Conservation (phyloP, 2,888 invertebrate genomes). For the Dasypolia templi region DNA sequence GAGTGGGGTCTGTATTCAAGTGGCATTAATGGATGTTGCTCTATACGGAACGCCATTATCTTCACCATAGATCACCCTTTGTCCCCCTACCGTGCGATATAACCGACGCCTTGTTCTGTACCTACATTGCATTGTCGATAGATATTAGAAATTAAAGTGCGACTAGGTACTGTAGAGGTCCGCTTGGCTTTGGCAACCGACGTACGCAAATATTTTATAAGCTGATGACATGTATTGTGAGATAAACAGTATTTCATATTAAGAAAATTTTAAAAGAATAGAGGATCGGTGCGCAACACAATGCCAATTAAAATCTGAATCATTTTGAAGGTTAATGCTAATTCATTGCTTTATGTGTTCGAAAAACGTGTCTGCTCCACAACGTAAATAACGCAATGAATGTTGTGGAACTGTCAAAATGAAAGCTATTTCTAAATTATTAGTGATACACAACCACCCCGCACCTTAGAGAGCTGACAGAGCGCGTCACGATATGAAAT, state of each 20-base stretch:
- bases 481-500: background rate
- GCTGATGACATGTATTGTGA: background rate
- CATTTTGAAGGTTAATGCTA: no score
- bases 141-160: background rate
- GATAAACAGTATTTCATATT: background rate
- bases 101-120: conserved; percentile 33
- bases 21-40: conserved; percentile 70
- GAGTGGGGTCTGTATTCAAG: conserved; percentile 64
- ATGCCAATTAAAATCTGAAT: no score
- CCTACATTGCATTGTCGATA: conserved; percentile 9
- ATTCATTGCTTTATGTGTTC: no score
- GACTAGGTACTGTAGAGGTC: no score
- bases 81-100: conserved; percentile 31
- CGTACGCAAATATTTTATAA: background rate
- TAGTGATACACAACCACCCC: no score
- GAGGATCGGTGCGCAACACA: no score
- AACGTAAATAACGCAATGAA: no score
- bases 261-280: background rate
- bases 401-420: no score
- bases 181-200: background rate
- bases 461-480: background rate
- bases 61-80: conserved; percentile 65
- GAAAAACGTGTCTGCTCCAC: no score
- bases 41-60: conserved; percentile 70
- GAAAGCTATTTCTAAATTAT: no score